These are phyloP conservation scores for Gymnothorax reevesii DNA, from an alignment of 2,797 vertebrate genomes.

Conservation along the genomic window DNA sequence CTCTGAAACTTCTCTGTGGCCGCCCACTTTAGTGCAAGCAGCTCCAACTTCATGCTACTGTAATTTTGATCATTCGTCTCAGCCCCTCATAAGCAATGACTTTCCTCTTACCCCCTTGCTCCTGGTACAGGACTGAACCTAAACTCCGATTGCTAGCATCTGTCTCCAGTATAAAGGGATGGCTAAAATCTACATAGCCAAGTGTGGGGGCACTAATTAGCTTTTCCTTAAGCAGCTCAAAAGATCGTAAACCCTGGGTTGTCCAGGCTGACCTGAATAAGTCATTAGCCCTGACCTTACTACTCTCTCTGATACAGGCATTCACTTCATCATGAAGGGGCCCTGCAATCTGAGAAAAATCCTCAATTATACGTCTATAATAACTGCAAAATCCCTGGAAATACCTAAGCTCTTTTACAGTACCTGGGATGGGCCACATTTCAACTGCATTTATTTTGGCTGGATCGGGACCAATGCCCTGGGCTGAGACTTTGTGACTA, in stretches of 20 bases:
- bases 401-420: conserved; percentile 11
- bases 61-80: conserved; percentile 21
- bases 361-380: neutral
- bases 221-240: neutral
- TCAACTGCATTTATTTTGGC: conserved; percentile 14
- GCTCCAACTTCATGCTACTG: conserved; percentile 28
- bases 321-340: conserved; percentile 28
- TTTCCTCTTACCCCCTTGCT: neutral
- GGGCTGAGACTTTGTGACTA: conserved; percentile 26
- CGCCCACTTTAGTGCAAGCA: conserved; percentile 26
- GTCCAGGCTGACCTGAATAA: neutral
- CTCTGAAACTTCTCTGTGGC: conserved; percentile 10
- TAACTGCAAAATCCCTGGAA: conserved; percentile 26
- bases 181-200: conserved; percentile 23
- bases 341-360: conserved; percentile 11
- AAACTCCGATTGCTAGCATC: conserved; percentile 28
- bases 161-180: conserved; percentile 30
- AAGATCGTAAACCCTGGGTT: neutral
- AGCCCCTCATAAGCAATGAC: conserved; percentile 25
- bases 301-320: too few species aligned
- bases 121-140: conserved; percentile 13
- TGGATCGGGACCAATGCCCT: conserved; percentile 24
- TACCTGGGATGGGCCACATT: conserved; percentile 4
- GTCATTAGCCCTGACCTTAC: neutral
- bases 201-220: conserved; percentile 14